These are phyloP conservation scores for Chascanopsetta lugubris DNA, from an alignment of 2,113 vertebrate genomes.

Conservation along the genomic window DNA sequence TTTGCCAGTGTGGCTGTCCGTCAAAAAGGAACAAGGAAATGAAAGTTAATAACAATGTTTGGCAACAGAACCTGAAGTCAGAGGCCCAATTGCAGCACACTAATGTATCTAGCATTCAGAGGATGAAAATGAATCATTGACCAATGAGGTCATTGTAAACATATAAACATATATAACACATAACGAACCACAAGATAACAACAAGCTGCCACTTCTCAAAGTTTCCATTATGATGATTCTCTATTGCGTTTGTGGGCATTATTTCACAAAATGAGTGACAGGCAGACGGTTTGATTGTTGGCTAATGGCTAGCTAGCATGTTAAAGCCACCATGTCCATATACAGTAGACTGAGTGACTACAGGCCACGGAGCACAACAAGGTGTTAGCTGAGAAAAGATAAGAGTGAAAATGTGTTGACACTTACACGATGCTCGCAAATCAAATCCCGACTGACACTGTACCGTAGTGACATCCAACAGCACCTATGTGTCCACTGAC, in stretches of 20 bases:
- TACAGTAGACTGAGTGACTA: not conserved
- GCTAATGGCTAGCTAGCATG: slow-evolving; percentile 17
- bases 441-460: slow-evolving; percentile 51
- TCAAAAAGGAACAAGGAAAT: slow-evolving; percentile 58
- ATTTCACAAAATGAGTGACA: not conserved
- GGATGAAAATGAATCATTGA: not conserved
- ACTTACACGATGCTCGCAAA: slow-evolving; percentile 79
- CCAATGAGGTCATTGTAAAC: not conserved
- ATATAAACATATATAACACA: not conserved
- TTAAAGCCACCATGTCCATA: not conserved
- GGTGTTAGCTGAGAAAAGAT: not conserved
- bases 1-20: slow-evolving; percentile 78
- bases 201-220: not conserved
- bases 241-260: not conserved
- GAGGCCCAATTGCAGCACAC: not conserved
- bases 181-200: not conserved
- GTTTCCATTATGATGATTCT: not conserved
- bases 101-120: not conserved
- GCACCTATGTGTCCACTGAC: slow-evolving; percentile 50
- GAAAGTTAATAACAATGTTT: slow-evolving; percentile 47
- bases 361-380: slow-evolving; percentile 34
- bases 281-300: not conserved
- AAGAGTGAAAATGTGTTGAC: not conserved
- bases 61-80: slow-evolving; percentile 32
- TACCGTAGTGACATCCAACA: slow-evolving; percentile 75